Evolutionary conservation across 2,113 vertebrate genomes (phyloP), one percentile per base, ranked within the genome.

Genomic region (Bujurquina vittata): DNA sequence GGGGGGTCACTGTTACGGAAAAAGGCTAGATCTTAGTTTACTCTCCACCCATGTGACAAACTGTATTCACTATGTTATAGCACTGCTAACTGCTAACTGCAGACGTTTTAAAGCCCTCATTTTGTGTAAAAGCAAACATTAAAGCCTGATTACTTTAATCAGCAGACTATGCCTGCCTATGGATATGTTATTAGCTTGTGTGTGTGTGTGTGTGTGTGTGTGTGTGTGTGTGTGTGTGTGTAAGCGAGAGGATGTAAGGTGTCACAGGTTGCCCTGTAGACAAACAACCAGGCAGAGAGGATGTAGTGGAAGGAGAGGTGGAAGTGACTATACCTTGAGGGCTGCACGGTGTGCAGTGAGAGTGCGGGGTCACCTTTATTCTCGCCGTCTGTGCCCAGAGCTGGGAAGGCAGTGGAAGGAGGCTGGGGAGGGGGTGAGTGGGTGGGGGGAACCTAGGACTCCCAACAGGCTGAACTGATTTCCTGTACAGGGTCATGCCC

Each of bases 311-410:
- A 83, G 88, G 61, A 81, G 81, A 81, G 84, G 83, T 87, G 93
- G 84, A 92, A 87, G 88, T 26, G 77, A 79, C 78, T 84, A 23
- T 55, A 79, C 83, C 92, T 87, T 37, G 11, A 84, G 85, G 89
- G 87, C 80, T 60, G 73, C 81, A 23, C 78, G 86, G 76, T 62
- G 80, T 26, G 14, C 35, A 49, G 88, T 69, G 89, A 92, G 84
- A 91, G 86, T 89, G 95, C 95, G 94, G 89, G 93, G 96, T 96
- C 96, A 96, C 96, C 96, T 95, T 97, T 96, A 96, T 95, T 95
- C 95, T 92, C 75, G 88, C 80, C 95, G 94, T 96, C 94, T 96
- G 96, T 96, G 96, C 95, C 96, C 95, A 93, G 87, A 78, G 74
- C 90, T 46, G 72, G 86, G 6, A 7, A 69, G 65, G 23, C 89